A percentile compares a stretch with the other conserved stretches of the same genome.
Evolutionary conservation across 2,113 vertebrate genomes (phyloP).

Genomic region (Chlorodrepanis virens): DNA sequence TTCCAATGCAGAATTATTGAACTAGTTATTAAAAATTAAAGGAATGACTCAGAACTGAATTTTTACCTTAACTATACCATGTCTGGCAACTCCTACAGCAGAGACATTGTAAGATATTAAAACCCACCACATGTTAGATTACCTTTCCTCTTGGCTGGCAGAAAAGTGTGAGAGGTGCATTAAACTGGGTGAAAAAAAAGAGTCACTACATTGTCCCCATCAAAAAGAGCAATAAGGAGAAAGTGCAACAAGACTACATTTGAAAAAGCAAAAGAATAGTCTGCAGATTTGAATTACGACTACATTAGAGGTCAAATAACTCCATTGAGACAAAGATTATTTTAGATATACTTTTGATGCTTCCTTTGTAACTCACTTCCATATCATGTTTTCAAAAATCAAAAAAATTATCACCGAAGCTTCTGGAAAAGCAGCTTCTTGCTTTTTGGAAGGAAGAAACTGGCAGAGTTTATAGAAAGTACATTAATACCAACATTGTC

Average conservation of each 20-base stretch:
- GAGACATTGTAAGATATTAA: background rate
- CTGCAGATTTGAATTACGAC: background rate
- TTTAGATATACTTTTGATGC: background rate
- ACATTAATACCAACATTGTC: background rate
- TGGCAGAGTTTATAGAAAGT: background rate
- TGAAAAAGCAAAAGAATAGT: background rate
- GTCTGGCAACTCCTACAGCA: background rate
- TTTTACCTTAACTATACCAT: background rate
- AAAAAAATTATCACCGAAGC: background rate
- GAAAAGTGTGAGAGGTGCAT: background rate
- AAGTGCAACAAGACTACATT: background rate
- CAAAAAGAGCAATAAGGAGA: background rate
- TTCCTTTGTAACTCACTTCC: background rate
- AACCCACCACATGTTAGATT: background rate
- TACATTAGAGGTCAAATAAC: background rate
- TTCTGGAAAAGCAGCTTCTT: background rate
- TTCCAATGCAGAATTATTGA: background rate
- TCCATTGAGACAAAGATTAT: background rate
- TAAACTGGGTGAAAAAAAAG: background rate
- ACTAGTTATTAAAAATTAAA: background rate
- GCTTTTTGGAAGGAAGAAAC: background rate
- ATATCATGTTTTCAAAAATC: background rate
- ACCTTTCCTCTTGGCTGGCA: background rate
- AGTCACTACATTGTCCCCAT: background rate
- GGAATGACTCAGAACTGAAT: background rate